These are phyloP conservation scores for Macrobrachium rosenbergii DNA, from an alignment of 1,140 invertebrate genomes.

Conservation along the genomic window DNA sequence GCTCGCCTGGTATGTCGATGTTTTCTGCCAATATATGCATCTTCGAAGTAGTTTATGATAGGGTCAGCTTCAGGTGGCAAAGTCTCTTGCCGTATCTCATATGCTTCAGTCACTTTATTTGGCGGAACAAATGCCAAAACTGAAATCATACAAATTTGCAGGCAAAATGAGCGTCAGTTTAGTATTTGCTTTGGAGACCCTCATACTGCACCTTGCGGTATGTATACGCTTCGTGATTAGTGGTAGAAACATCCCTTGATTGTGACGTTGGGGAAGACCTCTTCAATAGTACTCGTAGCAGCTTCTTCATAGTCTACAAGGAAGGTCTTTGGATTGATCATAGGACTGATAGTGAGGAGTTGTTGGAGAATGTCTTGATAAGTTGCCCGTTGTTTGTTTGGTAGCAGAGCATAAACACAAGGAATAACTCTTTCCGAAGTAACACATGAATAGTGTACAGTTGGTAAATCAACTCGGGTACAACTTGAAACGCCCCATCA, in stretches of 20 bases:
- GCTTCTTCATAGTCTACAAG: not conserved
- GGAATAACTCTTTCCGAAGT: no score
- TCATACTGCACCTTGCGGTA: not conserved
- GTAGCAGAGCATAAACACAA: no score
- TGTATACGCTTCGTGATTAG: not conserved
- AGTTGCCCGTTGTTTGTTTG: no score
- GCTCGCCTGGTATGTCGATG: slow-evolving; percentile 2
- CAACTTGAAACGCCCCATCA: no score
- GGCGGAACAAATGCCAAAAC: slow-evolving; percentile 10
- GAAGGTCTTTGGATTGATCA: no score
- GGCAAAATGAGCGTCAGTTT: slow-evolving; percentile 13
- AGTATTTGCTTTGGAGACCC: not conserved
- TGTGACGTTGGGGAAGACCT: not conserved
- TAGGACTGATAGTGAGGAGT: no score
- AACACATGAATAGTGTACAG: no score
- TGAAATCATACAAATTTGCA: not conserved
- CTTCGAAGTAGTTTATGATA: not conserved
- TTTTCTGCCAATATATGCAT: slow-evolving; percentile 1
- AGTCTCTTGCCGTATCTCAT: no score
- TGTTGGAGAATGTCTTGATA: no score
- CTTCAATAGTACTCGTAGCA: not conserved
- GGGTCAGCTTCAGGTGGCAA: no score
- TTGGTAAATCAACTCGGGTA: no score
- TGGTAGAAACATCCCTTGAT: slow-evolving; percentile 25
- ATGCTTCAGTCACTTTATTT: no score